phyloP scores from a whole-genome alignment of 1,140 invertebrate species.

The Holcopasites calliopsidis region DNA sequence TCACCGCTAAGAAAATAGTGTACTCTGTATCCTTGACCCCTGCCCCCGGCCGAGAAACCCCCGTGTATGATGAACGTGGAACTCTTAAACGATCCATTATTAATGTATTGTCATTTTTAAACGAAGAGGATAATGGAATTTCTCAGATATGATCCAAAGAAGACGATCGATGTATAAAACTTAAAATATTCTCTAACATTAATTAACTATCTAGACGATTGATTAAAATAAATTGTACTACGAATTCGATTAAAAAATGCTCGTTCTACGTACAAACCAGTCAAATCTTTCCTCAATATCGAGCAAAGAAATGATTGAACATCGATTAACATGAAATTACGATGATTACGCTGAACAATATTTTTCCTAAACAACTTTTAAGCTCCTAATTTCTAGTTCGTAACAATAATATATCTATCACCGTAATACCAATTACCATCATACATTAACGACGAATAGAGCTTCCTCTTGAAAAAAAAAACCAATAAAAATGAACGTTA shows the following conservation, averaged over 20 bases:
- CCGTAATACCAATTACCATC: neutral
- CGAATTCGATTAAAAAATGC: neutral
- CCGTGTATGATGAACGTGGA: constrained; percentile 1
- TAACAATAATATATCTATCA: neutral
- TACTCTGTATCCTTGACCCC: constrained; percentile 3
- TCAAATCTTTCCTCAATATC: neutral
- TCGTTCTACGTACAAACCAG: neutral
- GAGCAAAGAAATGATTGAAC: neutral
- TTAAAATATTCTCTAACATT: neutral
- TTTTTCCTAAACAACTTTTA: neutral
- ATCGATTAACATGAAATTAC: neutral
- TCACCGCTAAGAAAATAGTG: constrained; percentile 7
- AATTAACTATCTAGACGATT: neutral
- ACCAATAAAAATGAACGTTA: neutral
- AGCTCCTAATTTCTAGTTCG: neutral
- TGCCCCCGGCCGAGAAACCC: too few species aligned
- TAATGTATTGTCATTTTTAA: neutral
- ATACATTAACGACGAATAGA: neutral
- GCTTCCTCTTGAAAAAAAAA: neutral
- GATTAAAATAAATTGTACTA: neutral
- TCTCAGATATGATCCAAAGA: neutral
- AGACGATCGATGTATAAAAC: too few species aligned
- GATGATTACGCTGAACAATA: neutral
- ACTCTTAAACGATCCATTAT: too few species aligned
- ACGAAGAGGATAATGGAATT: neutral